phyloP scores from a whole-genome alignment of 2,113 vertebrate genomes.

The Trachemys scripta region DNA sequence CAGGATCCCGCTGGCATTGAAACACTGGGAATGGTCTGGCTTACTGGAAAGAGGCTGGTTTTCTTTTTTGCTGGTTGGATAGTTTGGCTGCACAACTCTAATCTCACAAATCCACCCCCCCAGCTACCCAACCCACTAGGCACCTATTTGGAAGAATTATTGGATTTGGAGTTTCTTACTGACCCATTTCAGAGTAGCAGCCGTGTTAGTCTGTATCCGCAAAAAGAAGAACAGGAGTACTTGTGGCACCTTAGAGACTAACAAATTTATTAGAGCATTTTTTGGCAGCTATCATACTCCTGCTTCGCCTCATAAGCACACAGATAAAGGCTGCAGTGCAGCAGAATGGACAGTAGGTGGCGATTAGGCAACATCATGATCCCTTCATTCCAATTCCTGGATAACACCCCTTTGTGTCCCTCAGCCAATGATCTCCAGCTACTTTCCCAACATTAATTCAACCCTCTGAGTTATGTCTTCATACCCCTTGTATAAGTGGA shows the following conservation, averaged over 20 bases:
- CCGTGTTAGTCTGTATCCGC: too few relatives aligned
- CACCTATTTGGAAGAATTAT: background rate
- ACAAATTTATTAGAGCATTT: too few relatives aligned
- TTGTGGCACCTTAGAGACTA: too few relatives aligned
- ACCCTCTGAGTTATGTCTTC: background rate
- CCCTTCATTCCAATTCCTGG: background rate
- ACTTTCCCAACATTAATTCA: background rate
- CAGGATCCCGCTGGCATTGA: background rate
- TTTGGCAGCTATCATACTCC: background rate
- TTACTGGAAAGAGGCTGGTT: background rate
- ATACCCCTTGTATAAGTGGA: background rate
- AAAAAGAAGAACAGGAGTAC: too few relatives aligned
- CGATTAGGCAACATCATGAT: background rate
- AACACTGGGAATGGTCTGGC: background rate
- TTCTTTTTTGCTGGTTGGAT: background rate
- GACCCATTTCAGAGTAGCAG: background rate
- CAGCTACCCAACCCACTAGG: background rate
- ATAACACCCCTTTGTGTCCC: background rate
- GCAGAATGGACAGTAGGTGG: background rate
- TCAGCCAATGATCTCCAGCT: background rate
- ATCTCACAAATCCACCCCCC: background rate
- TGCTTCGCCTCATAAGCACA: background rate
- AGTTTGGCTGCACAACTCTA: background rate
- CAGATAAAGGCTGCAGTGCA: background rate
- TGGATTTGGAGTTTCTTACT: background rate